Conservation (phyloP, 1,140 invertebrate species). For the Cephus cinctus region DNA sequence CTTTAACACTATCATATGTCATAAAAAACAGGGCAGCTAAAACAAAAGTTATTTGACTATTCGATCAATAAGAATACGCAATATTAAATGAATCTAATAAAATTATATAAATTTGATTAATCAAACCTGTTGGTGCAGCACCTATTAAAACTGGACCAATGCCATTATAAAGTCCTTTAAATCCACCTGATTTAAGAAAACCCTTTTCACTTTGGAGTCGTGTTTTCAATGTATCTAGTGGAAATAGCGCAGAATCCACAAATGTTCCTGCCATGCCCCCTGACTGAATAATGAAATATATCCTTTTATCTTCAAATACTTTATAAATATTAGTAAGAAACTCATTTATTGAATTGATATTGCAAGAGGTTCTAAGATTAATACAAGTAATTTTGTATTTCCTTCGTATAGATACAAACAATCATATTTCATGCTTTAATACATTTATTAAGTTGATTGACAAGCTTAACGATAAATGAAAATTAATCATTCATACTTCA, state of each 20-base stretch:
- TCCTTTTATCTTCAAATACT: too few relatives aligned
- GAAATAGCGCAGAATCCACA: conserved; percentile 80
- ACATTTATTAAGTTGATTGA: too few relatives aligned
- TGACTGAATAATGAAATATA: conserved; percentile 60
- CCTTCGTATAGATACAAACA: too few relatives aligned
- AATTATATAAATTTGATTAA: background rate
- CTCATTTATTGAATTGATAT: too few relatives aligned
- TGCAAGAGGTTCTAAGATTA: too few relatives aligned
- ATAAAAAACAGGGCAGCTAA: conserved; percentile 84
- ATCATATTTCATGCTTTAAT: too few relatives aligned
- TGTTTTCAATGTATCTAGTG: conserved; percentile 92
- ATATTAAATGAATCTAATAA: background rate
- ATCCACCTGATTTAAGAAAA: conserved; percentile 82
- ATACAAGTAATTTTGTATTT: too few relatives aligned
- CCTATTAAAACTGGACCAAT: conserved; percentile 77
- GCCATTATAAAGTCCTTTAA: conserved; percentile 83
- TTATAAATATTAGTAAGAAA: too few relatives aligned
- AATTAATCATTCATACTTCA: too few relatives aligned
- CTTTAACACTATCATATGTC: conserved; percentile 80
- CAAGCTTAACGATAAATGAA: too few relatives aligned
- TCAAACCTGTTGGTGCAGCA: conserved; percentile 74
- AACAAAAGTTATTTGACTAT: conserved; percentile 32
- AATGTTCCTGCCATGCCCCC: conserved; percentile 69
- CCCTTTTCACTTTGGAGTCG: conserved; percentile 82
- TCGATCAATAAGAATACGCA: background rate